phyloP scores from a whole-genome alignment of 2,888 invertebrate genomes.

The Spicauda simplicius region DNA sequence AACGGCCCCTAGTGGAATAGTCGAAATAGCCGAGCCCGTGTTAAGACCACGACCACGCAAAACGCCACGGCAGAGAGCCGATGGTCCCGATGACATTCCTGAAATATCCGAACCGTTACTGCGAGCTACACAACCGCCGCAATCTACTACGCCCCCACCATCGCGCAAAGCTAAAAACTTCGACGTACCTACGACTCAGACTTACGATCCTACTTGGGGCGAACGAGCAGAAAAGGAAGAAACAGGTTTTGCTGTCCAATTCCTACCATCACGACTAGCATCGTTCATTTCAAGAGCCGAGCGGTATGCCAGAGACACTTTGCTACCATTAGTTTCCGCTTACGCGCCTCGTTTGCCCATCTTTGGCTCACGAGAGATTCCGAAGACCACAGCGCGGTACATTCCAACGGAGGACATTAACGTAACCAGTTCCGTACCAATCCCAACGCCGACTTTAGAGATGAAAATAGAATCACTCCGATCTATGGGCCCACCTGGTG shows the following conservation, averaged over 20 bases:
- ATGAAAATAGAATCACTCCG: conserved; percentile 79
- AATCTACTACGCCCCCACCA: conserved; percentile 58
- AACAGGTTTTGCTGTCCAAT: conserved; percentile 88
- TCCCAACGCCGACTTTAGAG: conserved; percentile 78
- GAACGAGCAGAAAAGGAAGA: conserved; percentile 68
- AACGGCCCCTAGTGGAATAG: conserved; percentile 69
- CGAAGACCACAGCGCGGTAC: conserved; percentile 84
- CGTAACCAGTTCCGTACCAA: conserved; percentile 64
- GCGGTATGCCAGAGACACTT: conserved; percentile 90
- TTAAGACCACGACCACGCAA: conserved; percentile 86
- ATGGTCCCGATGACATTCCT: conserved; percentile 69
- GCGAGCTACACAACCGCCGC: conserved; percentile 73
- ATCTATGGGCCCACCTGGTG: conserved; percentile 74
- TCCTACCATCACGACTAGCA: conserved; percentile 91
- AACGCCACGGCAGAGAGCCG: conserved; percentile 80
- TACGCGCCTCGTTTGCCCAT: conserved; percentile 90
- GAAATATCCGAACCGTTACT: conserved; percentile 83
- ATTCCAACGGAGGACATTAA: conserved; percentile 84
- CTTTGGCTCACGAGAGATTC: conserved; percentile 77
- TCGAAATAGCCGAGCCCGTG: conserved; percentile 91
- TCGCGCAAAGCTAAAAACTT: conserved; percentile 75
- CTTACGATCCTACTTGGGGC: conserved; percentile 60
- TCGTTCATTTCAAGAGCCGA: conserved; percentile 93
- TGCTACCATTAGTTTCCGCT: conserved; percentile 90
- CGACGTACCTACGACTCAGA: conserved; percentile 71